Conservation (phyloP, 2,797 vertebrate genomes). For the Spheniscus humboldti region DNA sequence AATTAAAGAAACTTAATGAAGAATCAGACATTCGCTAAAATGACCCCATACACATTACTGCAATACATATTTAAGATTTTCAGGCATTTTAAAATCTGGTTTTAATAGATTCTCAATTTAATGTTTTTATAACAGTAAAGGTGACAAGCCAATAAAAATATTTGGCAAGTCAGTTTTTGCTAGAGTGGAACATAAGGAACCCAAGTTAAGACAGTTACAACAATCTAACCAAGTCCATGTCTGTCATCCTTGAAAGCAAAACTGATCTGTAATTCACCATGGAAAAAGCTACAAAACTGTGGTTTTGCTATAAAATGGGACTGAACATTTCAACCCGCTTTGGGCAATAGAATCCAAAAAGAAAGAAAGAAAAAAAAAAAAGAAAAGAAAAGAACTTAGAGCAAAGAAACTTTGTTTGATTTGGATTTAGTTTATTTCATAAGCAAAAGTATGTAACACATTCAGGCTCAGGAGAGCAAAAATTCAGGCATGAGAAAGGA, state of each 20-base stretch:
- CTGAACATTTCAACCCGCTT: slow-evolving; percentile 23
- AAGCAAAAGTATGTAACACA: not conserved
- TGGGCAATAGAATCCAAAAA: not conserved
- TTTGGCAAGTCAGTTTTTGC: slow-evolving; percentile 62
- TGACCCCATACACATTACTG: not conserved
- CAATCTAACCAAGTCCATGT: slow-evolving; percentile 16
- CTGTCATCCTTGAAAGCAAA: slow-evolving; percentile 64
- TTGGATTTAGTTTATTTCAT: slow-evolving; percentile 27
- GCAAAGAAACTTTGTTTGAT: not conserved
- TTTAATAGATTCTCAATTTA: slow-evolving; percentile 65
- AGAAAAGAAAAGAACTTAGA: not conserved
- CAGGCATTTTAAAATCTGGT: slow-evolving; percentile 61
- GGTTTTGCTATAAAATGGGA: slow-evolving; percentile 50
- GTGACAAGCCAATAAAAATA: slow-evolving; percentile 77
- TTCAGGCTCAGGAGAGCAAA: not conserved
- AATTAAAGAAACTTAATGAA: slow-evolving; percentile 13
- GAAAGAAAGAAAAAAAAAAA: not conserved
- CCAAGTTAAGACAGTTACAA: slow-evolving; percentile 58
- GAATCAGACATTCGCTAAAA: slow-evolving; percentile 28
- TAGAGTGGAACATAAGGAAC: slow-evolving; percentile 62
- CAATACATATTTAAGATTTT: slow-evolving; percentile 13
- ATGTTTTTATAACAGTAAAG: slow-evolving; percentile 64
- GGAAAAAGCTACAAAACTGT: slow-evolving; percentile 52
- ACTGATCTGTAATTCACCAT: slow-evolving; percentile 52
- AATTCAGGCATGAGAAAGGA: not conserved